Evolutionary conservation across 2,888 invertebrate species (phyloP).

Genomic region (Tethea ocularis): DNA sequence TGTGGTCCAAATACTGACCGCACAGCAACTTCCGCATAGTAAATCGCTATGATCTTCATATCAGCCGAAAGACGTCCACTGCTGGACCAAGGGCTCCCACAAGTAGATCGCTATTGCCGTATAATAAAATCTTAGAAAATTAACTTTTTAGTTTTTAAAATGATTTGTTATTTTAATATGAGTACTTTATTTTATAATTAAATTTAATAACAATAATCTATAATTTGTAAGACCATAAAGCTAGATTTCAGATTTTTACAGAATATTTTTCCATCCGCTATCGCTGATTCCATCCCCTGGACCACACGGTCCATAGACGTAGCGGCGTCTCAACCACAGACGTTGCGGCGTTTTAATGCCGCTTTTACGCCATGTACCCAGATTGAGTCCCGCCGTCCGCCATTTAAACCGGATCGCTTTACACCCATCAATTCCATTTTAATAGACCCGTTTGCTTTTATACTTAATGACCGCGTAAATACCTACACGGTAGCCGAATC

Average conservation of each 20-base stretch:
- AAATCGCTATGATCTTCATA: neutral
- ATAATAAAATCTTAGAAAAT: too few relatives aligned
- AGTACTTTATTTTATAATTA: too few relatives aligned
- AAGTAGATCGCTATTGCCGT: too few relatives aligned
- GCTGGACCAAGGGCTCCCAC: too few relatives aligned
- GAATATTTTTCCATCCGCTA: constrained; percentile 1
- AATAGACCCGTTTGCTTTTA: constrained; percentile 72
- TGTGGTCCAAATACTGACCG: constrained; percentile 28
- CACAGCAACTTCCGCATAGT: constrained; percentile 5
- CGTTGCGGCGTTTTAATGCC: constrained; percentile 60
- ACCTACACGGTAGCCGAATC: constrained; percentile 39
- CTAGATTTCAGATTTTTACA: too few relatives aligned
- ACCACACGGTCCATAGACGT: constrained; percentile 26
- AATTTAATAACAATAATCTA: too few relatives aligned
- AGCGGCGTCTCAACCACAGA: constrained; percentile 43
- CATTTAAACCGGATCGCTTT: constrained; percentile 70
- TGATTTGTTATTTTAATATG: too few relatives aligned
- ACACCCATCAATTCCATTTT: constrained; percentile 68
- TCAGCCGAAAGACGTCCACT: too few relatives aligned
- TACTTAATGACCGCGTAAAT: constrained; percentile 71
- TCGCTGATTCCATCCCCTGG: constrained; percentile 28
- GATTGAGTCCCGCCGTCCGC: constrained; percentile 64
- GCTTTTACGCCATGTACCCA: constrained; percentile 70
- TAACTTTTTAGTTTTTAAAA: too few relatives aligned
- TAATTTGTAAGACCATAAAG: too few relatives aligned